Evolutionary conservation across 2,113 vertebrate species (phyloP).

Genomic region (Willisornis vidua): DNA sequence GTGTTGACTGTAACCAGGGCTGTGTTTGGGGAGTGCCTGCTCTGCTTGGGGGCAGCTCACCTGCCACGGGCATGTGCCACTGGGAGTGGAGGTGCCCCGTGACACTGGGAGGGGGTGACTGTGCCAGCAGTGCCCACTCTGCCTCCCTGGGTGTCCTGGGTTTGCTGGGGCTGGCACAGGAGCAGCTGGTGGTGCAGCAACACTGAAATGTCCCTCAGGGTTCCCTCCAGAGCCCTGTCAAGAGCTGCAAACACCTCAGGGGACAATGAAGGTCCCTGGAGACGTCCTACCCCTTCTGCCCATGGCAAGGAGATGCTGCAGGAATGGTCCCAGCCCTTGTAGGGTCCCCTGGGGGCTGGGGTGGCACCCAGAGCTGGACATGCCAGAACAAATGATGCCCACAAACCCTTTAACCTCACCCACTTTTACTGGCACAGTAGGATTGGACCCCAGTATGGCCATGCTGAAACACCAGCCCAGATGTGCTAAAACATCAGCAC

Average conservation of each 20-base stretch:
- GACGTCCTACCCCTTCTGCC: neutral
- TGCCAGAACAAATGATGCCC: neutral
- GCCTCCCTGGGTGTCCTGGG: neutral
- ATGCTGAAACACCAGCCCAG: neutral
- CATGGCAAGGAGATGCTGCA: neutral
- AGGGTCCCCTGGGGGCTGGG: neutral
- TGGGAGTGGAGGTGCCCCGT: neutral
- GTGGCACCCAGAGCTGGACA: neutral
- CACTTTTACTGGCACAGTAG: accelerated
- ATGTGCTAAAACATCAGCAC: too few species aligned
- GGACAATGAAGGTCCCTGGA: neutral
- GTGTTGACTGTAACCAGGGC: neutral
- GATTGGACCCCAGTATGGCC: neutral
- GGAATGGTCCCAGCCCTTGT: neutral
- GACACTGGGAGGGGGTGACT: neutral
- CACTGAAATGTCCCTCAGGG: neutral
- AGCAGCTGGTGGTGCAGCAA: neutral
- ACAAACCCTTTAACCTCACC: neutral
- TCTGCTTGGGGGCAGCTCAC: neutral
- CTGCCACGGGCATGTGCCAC: accelerated
- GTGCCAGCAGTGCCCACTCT: neutral
- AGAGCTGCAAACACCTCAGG: neutral
- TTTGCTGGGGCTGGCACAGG: neutral
- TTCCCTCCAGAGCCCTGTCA: neutral
- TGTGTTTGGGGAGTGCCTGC: neutral